A percentile compares a stretch with the other conserved stretches of the same genome.
These are phyloP conservation scores for Dorcus parallelipipedus DNA, from an alignment of 2,888 invertebrate genomes.

Conservation along the genomic window DNA sequence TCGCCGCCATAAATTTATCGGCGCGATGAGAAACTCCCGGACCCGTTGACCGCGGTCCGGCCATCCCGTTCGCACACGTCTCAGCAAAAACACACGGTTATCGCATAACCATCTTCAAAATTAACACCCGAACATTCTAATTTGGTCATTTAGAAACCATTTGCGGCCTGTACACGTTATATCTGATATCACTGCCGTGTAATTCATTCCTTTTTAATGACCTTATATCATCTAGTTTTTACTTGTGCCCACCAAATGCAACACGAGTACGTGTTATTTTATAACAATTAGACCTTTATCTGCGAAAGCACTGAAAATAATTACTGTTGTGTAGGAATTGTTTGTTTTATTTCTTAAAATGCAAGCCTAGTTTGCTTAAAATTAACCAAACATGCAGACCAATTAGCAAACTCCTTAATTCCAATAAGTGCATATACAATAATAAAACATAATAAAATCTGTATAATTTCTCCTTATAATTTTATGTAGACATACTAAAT, in stretches of 20 bases:
- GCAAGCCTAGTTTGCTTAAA: no score
- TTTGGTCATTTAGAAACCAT: background rate
- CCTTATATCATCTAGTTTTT: background rate
- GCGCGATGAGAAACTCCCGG: background rate
- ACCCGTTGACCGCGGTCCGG: constrained; percentile 1
- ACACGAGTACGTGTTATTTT: background rate
- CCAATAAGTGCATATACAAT: no score
- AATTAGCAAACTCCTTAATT: no score
- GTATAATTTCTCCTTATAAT: no score
- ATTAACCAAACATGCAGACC: no score
- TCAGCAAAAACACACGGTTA: background rate
- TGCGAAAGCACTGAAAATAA: no score
- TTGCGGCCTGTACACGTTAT: background rate
- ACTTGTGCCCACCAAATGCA: background rate
- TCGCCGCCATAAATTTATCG: constrained; percentile 1
- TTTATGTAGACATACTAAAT: no score
- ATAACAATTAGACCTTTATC: background rate
- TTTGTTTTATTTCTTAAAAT: no score
- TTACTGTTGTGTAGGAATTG: no score
- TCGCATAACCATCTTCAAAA: background rate
- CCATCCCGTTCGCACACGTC: background rate
- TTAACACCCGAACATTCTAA: constrained; percentile 2
- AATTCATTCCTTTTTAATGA: constrained; percentile 1
- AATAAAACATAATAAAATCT: no score
- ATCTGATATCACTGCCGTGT: background rate